These are phyloP conservation scores for Sebastes schlegelii DNA, from an alignment of 2,113 vertebrate genomes.

Conservation along the genomic window DNA sequence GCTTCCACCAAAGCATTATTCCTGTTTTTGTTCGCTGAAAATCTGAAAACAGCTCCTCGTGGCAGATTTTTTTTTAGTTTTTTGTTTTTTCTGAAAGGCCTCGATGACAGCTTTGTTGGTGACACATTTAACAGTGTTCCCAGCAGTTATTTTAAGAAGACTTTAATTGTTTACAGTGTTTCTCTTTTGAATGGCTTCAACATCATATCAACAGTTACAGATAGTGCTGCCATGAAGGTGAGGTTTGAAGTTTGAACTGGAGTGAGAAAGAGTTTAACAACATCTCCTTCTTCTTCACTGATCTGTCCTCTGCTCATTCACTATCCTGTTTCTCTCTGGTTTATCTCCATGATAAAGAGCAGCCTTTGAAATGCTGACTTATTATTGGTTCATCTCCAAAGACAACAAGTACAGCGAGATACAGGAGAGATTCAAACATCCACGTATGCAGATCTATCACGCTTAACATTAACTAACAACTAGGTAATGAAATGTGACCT, in stretches of 20 bases:
- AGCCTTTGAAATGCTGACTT: constrained; percentile 31
- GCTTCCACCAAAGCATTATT: constrained; percentile 35
- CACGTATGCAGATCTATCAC: not conserved
- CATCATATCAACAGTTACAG: constrained; percentile 27
- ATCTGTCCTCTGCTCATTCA: not conserved
- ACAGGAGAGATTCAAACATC: constrained; percentile 9
- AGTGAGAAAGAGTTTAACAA: constrained; percentile 7
- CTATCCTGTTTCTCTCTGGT: constrained; percentile 4
- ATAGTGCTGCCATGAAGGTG: constrained; percentile 20
- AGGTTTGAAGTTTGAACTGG: constrained; percentile 24
- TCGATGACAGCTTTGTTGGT: constrained; percentile 57
- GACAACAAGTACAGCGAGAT: constrained; percentile 24
- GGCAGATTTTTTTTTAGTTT: constrained; percentile 31
- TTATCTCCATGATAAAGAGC: constrained; percentile 13
- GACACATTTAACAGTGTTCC: constrained; percentile 55
- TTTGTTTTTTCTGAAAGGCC: constrained; percentile 30
- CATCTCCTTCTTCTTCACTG: not conserved
- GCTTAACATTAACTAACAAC: not conserved
- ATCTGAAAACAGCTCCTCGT: constrained; percentile 53
- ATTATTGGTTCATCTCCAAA: constrained; percentile 22
- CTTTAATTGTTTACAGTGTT: constrained; percentile 46
- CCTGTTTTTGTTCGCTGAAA: constrained; percentile 33
- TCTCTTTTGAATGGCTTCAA: constrained; percentile 38
- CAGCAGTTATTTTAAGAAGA: constrained; percentile 56
- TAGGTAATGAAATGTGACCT: constrained; percentile 21